Percentiles rank a stretch among this genome's conserved stretches.
phyloP scores from a whole-genome alignment of 1,140 invertebrate genomes.

The Aleiodes sp. region DNA sequence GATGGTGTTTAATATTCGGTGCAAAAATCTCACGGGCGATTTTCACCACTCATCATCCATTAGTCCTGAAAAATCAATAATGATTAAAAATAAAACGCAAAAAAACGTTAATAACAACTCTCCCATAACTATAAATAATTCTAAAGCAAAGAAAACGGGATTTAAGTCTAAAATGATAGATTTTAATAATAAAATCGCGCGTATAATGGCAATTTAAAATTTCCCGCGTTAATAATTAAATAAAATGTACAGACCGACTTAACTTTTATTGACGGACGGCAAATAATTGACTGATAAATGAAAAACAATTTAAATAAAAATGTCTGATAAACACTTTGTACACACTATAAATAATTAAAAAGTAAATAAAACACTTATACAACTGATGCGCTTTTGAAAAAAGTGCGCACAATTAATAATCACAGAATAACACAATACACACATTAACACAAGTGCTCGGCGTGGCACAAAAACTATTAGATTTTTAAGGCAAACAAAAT shows the following conservation, averaged over 20 bases:
- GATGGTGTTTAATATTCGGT: background rate
- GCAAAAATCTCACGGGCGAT: conserved; percentile 11
- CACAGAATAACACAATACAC: conserved; percentile 26
- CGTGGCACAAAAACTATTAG: conserved; percentile 66
- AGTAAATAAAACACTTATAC: conserved; percentile 34
- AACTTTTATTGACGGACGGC: conserved; percentile 8
- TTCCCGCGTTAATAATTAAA: too few relatives aligned
- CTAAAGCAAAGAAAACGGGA: background rate
- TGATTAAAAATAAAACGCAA: background rate
- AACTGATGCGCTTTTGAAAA: too few relatives aligned
- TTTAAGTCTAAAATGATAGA: background rate
- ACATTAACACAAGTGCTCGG: conserved; percentile 59
- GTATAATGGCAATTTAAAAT: background rate
- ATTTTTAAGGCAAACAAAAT: conserved; percentile 65
- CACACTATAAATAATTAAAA: conserved; percentile 32
- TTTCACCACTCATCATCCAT: background rate
- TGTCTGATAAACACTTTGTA: conserved; percentile 39
- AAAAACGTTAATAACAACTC: background rate
- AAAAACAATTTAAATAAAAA: conserved; percentile 36
- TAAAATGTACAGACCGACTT: conserved; percentile 3
- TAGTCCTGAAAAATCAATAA: background rate
- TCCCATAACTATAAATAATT: too few relatives aligned
- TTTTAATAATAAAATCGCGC: conserved; percentile 1
- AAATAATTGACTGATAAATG: conserved; percentile 23
- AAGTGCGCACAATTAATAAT: conserved; percentile 15